A percentile compares a stretch with the other conserved stretches of the same genome.
Conservation (phyloP, 2,797 vertebrate genomes). For the Hemitrygon akajei region DNA sequence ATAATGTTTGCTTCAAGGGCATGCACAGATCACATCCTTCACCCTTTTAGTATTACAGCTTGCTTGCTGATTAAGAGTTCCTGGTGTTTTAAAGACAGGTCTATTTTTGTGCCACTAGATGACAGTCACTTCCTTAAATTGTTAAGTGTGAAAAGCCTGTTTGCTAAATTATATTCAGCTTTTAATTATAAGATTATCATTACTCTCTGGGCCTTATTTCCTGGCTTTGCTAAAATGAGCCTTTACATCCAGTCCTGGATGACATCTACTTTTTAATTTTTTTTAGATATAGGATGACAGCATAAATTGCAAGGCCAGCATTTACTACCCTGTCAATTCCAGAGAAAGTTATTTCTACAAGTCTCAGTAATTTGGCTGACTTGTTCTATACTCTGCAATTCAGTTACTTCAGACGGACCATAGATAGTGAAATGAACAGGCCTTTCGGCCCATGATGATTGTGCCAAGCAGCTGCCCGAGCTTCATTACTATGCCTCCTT, state of each 20-base stretch:
- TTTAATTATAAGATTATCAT: slow-evolving; percentile 14
- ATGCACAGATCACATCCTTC: background rate
- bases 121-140: slow-evolving; percentile 4
- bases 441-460: too few relatives aligned
- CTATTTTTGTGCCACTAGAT: background rate
- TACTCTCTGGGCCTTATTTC: background rate
- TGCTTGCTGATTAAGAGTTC: background rate
- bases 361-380: slow-evolving; percentile 22
- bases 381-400: background rate
- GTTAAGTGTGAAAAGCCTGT: background rate
- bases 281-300: too few relatives aligned
- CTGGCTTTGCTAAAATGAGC: background rate
- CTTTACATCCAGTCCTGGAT: background rate
- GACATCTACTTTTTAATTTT: too few relatives aligned
- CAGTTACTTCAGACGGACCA: background rate
- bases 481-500: too few relatives aligned
- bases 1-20: background rate
- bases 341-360: too few relatives aligned
- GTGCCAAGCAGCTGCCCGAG: too few relatives aligned
- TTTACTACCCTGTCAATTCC: too few relatives aligned
- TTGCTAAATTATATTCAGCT: background rate
- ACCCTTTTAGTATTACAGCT: background rate
- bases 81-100: background rate
- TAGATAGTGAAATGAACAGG: too few relatives aligned
- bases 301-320: too few relatives aligned